phyloP scores from a whole-genome alignment of 2,797 vertebrate genomes.

The Rhyacichthys aspro region DNA sequence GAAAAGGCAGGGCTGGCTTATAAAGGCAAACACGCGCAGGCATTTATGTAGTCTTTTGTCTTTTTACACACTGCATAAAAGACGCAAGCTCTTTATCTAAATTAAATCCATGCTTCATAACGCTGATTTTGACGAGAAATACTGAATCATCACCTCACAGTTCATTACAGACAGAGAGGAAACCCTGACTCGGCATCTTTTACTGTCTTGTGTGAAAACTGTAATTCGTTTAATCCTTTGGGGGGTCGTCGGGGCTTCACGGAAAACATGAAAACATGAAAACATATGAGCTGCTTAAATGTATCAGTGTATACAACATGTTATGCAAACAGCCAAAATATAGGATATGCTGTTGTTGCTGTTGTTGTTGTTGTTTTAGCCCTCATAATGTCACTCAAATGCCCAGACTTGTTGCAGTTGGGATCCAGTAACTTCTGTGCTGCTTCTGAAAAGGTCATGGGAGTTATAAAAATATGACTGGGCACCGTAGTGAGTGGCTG shows the following conservation, averaged over 20 bases:
- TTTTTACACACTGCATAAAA: slow-evolving; percentile 11
- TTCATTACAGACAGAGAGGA: slow-evolving; percentile 1
- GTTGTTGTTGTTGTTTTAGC: not conserved
- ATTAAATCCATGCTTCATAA: slow-evolving; percentile 12
- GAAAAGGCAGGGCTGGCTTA: slow-evolving; percentile 14
- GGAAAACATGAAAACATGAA: not conserved
- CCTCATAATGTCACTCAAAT: not conserved
- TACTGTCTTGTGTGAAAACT: slow-evolving; percentile 9
- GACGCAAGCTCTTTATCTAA: slow-evolving; percentile 17
- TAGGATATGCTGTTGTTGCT: not conserved
- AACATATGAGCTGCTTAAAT: not conserved
- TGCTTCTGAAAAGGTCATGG: slow-evolving; percentile 1
- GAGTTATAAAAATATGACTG: slow-evolving; percentile 3
- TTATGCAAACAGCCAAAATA: not conserved
- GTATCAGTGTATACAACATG: not conserved
- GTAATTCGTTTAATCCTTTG: not conserved
- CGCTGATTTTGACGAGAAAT: slow-evolving; percentile 12
- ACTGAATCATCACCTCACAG: not conserved
- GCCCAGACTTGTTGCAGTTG: not conserved
- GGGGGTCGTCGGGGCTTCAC: not conserved
- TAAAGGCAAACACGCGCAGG: not conserved
- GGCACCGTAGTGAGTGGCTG: not conserved
- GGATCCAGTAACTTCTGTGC: not conserved
- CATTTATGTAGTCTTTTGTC: slow-evolving; percentile 12
- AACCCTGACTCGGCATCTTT: not conserved